These are phyloP conservation scores for Caenorhabditis sp. DNA, from an alignment of 2,888 invertebrate species.

Conservation along the genomic window DNA sequence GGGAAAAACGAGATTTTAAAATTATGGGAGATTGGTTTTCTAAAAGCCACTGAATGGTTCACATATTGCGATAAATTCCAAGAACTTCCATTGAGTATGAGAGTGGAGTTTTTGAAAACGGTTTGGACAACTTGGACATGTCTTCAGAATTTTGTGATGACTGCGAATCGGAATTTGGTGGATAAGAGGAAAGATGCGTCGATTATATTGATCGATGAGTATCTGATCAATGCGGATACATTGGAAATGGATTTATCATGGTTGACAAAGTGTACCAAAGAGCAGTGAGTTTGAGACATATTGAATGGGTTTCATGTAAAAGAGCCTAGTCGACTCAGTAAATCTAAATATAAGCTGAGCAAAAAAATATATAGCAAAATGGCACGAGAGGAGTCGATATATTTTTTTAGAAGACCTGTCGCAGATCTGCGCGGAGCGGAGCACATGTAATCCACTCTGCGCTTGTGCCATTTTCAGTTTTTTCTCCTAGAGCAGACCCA, in stretches of 20 bases:
- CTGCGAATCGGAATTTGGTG: neutral
- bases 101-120: neutral
- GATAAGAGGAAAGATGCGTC: neutral
- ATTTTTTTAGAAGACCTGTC: no score
- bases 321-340: neutral
- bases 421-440: no score
- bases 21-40: neutral
- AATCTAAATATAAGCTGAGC: no score
- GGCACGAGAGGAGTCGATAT: no score
- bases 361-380: no score
- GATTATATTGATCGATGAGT: neutral
- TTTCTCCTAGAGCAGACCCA: no score
- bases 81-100: neutral
- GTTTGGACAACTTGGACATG: neutral
- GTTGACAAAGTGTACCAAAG: slow-evolving; percentile 18
- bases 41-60: slow-evolving; percentile 6
- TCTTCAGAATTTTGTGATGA: neutral
- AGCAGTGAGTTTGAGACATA: slow-evolving; percentile 5
- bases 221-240: no score
- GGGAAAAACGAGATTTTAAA: neutral
- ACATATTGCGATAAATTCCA: neutral
- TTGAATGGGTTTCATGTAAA: neutral
- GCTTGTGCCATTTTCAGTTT: neutral
- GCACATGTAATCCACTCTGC: no score
- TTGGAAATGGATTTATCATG: slow-evolving; percentile 24